These are phyloP conservation scores for Chrysomallon squamiferum DNA, from an alignment of 1,140 invertebrate species.

Conservation along the genomic window DNA sequence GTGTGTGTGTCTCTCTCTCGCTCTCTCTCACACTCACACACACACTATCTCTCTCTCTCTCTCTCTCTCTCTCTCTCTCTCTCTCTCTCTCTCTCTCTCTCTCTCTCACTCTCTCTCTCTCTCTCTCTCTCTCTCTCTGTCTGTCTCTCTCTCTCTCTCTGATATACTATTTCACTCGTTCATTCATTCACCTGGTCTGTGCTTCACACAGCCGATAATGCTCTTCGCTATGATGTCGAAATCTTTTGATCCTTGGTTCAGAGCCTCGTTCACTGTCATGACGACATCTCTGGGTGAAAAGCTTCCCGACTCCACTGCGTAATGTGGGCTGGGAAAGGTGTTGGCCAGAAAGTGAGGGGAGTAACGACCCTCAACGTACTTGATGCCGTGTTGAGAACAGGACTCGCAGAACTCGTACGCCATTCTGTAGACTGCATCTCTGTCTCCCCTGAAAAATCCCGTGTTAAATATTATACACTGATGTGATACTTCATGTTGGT, in stretches of 20 bases:
- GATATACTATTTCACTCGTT: too few species aligned
- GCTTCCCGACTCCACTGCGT: conserved; percentile 19
- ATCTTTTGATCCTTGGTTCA: conserved; percentile 63
- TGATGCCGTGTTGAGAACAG: conserved; percentile 63
- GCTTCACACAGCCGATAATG: conserved; percentile 67
- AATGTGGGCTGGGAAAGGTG: conserved; percentile 23
- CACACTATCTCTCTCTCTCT: too few species aligned
- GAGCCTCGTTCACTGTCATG: conserved; percentile 56
- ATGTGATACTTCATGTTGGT: too few species aligned
- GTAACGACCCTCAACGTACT: conserved; percentile 71
- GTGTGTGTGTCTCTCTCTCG: too few species aligned
- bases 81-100: too few species aligned
- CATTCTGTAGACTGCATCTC: conserved; percentile 68
- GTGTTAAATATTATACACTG: too few species aligned
- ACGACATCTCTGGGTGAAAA: conserved; percentile 63
- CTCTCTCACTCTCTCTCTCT: too few species aligned
- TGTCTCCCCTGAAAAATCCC: conserved; percentile 62
- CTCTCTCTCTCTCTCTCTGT: too few species aligned
- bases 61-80: too few species aligned
- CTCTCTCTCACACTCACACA: too few species aligned
- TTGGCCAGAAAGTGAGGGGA: conserved; percentile 66
- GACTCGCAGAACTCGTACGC: conserved; percentile 72
- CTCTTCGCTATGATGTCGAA: conserved; percentile 66
- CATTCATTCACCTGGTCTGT: conserved; percentile 60
- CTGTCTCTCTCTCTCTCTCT: too few species aligned